Evolutionary conservation across 1,140 invertebrate genomes (phyloP), one percentile per base, ranked within the genome.

Genomic region (Steinernema khuongi): DNA sequence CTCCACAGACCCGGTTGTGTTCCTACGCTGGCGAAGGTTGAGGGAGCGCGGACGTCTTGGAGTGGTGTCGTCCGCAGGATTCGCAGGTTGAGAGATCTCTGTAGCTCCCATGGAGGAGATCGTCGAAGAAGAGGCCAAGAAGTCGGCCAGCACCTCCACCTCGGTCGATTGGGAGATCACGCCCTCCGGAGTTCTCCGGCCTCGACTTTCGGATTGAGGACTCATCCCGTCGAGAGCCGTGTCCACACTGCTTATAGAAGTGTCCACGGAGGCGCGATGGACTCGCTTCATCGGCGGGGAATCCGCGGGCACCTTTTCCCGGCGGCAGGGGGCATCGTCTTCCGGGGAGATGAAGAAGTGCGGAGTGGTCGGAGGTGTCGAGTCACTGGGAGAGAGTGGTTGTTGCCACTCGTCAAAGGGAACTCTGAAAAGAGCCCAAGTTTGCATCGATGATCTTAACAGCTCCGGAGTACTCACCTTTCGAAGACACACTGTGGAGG

Each of bases 41-140:
- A 80, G 82, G 17, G 85, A 86, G 4, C 82, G 41, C 87, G 50
- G 50, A 11, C 50, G 11, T 4, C 50, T 11, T 7, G 50, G 50
- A 14, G 50, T 60, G 4, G 11, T 22, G 50, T 60, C 50, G 19
- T 60, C 26, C 7, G 22, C 50, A 2, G 50, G 26, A 11, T 60
- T 60, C 50, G 11, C 7, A 60, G 14, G 4, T 22, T 14, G 50
- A 22, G 50, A 60, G 11, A 60, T 60, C 50, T 22, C 26, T 11
- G 50, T 26, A 2, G 50, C 50, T 14, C 50, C 50, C 14, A 60
- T 60, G 7, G 36, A 41, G 36, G 36, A 41, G 36, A 41, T 41
- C 50, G 50, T 60, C 11, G 50, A 60, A 14, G 50, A 60, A 60
- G 50, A 60, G 7, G 50, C 50, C 7, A 60, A 22, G 22, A 60